Evolutionary conservation across 2,113 vertebrate genomes (phyloP).

Genomic region (Eolophus roseicapilla): DNA sequence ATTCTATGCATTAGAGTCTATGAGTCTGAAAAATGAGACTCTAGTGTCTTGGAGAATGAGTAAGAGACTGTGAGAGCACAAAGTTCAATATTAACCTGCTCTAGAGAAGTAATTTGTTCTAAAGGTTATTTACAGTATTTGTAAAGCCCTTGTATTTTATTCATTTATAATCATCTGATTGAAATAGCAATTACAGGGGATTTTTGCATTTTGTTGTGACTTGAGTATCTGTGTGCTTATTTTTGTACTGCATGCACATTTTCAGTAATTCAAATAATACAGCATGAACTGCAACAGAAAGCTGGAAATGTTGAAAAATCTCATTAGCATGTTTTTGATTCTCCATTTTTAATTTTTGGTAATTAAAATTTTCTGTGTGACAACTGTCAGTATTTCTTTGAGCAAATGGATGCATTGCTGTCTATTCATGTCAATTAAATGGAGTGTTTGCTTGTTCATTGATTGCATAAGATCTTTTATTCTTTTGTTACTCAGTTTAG

Average conservation of each 20-base stretch:
- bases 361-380: neutral
- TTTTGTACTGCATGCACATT: neutral
- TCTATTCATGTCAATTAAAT: neutral
- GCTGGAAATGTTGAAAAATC: neutral
- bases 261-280: neutral
- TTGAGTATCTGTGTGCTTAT: neutral
- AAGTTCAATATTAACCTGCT: neutral
- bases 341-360: neutral
- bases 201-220: neutral
- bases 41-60: neutral
- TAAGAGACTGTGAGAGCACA: neutral
- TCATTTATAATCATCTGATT: neutral
- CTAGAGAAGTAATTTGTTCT: neutral
- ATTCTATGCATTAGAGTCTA: neutral
- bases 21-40: neutral
- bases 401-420: neutral
- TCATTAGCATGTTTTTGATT: neutral
- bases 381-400: neutral
- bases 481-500: neutral
- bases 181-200: neutral
- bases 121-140: neutral
- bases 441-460: neutral
- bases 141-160: neutral
- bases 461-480: neutral
- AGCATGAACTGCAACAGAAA: neutral